A percentile compares a stretch with the other conserved stretches of the same genome.
These are phyloP conservation scores for Trichopria drosophilae DNA, from an alignment of 2,888 invertebrate species.

Conservation along the genomic window DNA sequence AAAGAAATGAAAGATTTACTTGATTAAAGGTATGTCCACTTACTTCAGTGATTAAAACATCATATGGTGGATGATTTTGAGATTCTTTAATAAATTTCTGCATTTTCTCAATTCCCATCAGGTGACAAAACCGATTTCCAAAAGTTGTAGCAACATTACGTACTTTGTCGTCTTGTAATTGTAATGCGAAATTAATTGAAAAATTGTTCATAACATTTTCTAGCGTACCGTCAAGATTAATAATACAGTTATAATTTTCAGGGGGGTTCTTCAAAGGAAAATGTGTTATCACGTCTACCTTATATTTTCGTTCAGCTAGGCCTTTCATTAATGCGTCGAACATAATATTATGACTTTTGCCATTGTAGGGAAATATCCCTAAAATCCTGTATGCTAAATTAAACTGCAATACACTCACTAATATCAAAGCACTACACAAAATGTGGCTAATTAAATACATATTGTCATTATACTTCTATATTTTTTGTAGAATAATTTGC, in stretches of 20 bases:
- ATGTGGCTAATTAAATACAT: no score
- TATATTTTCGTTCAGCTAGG: constrained; percentile 24
- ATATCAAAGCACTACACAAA: no score
- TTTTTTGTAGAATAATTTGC: no score
- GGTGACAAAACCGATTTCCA: constrained; percentile 39
- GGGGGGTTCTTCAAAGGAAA: constrained; percentile 16
- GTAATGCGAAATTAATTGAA: no score
- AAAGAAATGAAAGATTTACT: neutral
- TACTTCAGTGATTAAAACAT: constrained; percentile 40
- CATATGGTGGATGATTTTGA: constrained; percentile 40
- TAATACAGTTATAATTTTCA: constrained; percentile 29
- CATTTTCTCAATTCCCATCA: constrained; percentile 36
- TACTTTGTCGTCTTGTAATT: no score
- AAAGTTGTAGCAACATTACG: constrained; percentile 17
- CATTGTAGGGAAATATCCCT: constrained; percentile 22
- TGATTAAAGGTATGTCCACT: neutral
- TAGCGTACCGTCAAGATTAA: constrained; percentile 23
- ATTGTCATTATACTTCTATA: no score
- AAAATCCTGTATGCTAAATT: constrained; percentile 6
- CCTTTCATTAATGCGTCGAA: constrained; percentile 24
- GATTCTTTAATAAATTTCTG: constrained; percentile 40
- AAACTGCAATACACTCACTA: neutral
- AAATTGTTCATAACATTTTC: constrained; percentile 33
- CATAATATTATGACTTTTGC: constrained; percentile 27
- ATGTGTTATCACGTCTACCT: constrained; percentile 27